Evolutionary conservation across 1,140 invertebrate genomes (phyloP).

Genomic region (Drosophila mayri): DNA sequence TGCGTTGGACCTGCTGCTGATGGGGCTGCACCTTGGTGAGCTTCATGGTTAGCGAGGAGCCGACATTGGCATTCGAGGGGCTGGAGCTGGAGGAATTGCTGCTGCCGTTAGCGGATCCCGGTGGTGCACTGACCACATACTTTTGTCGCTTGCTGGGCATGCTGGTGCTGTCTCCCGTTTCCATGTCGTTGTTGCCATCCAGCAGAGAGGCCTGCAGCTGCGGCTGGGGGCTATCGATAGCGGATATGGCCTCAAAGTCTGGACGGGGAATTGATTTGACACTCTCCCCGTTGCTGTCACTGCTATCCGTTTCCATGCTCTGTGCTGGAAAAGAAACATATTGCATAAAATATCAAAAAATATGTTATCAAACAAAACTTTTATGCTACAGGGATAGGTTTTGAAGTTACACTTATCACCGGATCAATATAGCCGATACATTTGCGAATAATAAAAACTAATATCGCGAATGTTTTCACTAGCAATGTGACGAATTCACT

Average conservation of each 20-base stretch:
- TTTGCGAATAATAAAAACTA: background rate
- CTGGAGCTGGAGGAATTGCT: slow-evolving; percentile 59
- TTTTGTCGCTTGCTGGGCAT: slow-evolving; percentile 60
- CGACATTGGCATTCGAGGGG: slow-evolving; percentile 31
- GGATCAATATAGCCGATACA: background rate
- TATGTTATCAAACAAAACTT: no score
- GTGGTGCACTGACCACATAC: slow-evolving; percentile 68
- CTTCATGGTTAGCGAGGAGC: slow-evolving; percentile 68
- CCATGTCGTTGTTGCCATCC: slow-evolving; percentile 45
- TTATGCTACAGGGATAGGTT: no score
- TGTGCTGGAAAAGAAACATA: background rate
- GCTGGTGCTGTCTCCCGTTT: slow-evolving; percentile 24
- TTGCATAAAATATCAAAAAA: background rate
- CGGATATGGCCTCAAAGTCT: slow-evolving; percentile 70
- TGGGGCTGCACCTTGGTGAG: slow-evolving; percentile 56
- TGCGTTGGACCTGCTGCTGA: slow-evolving; percentile 5
- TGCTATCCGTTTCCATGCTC: slow-evolving; percentile 67
- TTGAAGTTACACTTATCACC: no score
- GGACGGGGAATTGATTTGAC: slow-evolving; percentile 75
- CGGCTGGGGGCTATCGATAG: slow-evolving; percentile 69
- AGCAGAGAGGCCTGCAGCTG: slow-evolving; percentile 14
- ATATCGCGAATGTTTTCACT: background rate
- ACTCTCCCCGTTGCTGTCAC: slow-evolving; percentile 69
- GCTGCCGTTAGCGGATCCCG: slow-evolving; percentile 55
- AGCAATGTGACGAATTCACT: slow-evolving; percentile 36